Conservation (phyloP, 2,888 invertebrate species). For the Priocnemis perturbator region DNA sequence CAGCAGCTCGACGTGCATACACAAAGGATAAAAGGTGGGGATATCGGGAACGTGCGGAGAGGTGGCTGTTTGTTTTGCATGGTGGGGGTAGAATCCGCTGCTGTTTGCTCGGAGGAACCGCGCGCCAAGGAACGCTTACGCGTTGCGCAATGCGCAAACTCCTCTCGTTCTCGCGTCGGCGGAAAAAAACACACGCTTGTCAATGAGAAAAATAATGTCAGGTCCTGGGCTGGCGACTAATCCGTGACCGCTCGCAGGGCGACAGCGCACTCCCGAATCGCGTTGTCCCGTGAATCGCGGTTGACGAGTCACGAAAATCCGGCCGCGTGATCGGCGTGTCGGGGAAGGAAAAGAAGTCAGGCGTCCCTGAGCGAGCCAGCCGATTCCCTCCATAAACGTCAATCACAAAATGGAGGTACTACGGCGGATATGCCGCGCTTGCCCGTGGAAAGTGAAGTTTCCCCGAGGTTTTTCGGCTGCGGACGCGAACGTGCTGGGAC, state of each 20-base stretch:
- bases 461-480: too few species aligned
- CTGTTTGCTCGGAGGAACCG: conserved; percentile 52
- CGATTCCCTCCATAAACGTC: conserved; percentile 54
- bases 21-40: too few species aligned
- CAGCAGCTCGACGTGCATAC: too few species aligned
- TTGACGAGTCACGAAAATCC: not conserved
- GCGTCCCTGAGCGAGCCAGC: too few species aligned
- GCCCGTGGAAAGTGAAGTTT: not conserved
- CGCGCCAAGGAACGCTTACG: conserved; percentile 59
- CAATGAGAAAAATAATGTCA: too few species aligned
- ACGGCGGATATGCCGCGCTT: conserved; percentile 38
- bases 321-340: too few species aligned
- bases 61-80: not conserved
- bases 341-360: too few species aligned
- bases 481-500: too few species aligned
- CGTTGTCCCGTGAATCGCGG: too few species aligned
- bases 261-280: too few species aligned
- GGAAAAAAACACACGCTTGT: conserved; percentile 15
- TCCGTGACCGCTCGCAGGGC: too few species aligned
- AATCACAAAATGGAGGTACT: conserved; percentile 62
- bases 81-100: conserved; percentile 56
- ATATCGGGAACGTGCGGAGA: not conserved
- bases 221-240: too few species aligned
- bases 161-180: conserved; percentile 60
- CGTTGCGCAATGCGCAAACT: conserved; percentile 72